Base-by-base conservation (phyloP, 2,113 vertebrate genomes). In the Chrysemys picta region DNA sequence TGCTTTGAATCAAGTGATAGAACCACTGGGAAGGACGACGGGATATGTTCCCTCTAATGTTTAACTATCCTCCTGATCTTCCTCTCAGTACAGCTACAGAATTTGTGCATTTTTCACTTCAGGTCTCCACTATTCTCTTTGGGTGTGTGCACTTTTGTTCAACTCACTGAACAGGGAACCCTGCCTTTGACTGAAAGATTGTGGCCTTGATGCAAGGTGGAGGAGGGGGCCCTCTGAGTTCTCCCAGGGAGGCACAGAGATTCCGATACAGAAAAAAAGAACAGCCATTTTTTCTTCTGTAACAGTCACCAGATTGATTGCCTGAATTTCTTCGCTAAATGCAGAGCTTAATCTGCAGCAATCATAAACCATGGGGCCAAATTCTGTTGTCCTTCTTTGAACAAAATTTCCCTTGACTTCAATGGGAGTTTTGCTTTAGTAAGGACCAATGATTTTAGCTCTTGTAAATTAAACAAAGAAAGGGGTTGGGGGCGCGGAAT, bases 1-100 rank as follows among this genome's bases (percentile, higher is more conserved):
- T 85, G 27, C 85, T 91, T 80, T 82, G 82, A 89, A 93, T 91
- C 25, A 57, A 94, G 89, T 88, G 88, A 53, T 50, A 90, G 31
- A 53, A 78, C 87, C 88, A 90, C 65, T 90, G 31, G 82, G 35
- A 95, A 95, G 59, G 84, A 92, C 65, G 79, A 21, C 53, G 84
- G 84, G 80, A 93, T 12, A 21, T 4, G n/a, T 42, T 89, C 87
- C 89, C 91, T 85, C 76, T 59, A n/a, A 82, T 87, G 90, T 97
- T 91, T 91, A 80, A 94, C 62, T 91, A 76, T 93, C 52, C 80
- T 80, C 80, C 4, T 1, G 84, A 91, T 72, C 92, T 82, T 90
- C 31, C 47, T 7, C 54, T 84, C 38, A 87, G 22, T 22, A 90
- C 1, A 80, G 59, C n/a, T 90, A 3, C 3, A 93, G 45, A 25